Evolutionary conservation across 2,888 invertebrate genomes (phyloP), one percentile per base, ranked within the genome.

Genomic region (Cheilosia vulpina): DNA sequence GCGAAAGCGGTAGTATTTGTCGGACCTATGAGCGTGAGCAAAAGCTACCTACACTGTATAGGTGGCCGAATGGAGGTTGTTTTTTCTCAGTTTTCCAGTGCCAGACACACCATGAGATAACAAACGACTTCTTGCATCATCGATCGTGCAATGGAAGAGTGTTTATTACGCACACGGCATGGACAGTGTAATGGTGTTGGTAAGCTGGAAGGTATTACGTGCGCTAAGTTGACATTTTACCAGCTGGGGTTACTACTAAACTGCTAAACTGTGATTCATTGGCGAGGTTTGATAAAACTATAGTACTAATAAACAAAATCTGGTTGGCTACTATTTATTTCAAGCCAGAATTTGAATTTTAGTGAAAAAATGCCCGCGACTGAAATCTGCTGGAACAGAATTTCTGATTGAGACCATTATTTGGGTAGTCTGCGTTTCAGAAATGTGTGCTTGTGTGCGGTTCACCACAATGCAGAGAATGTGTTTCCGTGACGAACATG

Each of bases 111-210:
- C 83, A 75, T 84, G 79, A 73, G 79, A 84, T 79, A 84, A 75
- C 79, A 68, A 79, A 58, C 83, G 50, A 73, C 79, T 73, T 84
- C 73, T 84, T 84, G 83, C 83, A 84, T 84, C 78, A 84, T 68
- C 69, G 73, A 79, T 83, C 83, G 78, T 83, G 83, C 68, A 69
- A 45, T 65, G 68, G 69, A 55, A 78, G 24, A 24, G 38, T 50
- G 41, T 62, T 62, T 47, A 24, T 55, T 58, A 41, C 38, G 50
- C 52, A 65, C n/a, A 62, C 45, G 19, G 11, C 38, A 38, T 55
- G 41, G 15, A 57, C 45, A 31, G 4, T 17, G 17, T 31, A 24
- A 11, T 31, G 53, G 47, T 50, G 17, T 62, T 57, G 19, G 50
- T 31, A 31, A 9, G 9, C 31, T 77, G 53, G 66, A 78, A 68